Evolutionary conservation across 2,888 invertebrate genomes (phyloP).

Genomic region (Acronicta alni): DNA sequence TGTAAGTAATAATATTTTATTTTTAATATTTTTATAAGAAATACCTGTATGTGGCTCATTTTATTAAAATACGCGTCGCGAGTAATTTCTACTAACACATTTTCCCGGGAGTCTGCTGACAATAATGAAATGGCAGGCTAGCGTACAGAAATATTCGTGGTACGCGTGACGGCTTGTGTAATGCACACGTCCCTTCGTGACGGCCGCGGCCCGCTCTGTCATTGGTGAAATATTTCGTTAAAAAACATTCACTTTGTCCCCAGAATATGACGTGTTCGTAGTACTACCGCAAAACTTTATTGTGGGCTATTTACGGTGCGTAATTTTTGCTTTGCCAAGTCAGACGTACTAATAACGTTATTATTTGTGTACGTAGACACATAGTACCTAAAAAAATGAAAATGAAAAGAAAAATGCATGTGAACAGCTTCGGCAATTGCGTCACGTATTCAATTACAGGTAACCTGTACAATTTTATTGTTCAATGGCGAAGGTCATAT

Average conservation of each 20-base stretch:
- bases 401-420: neutral
- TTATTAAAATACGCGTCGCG: conserved; percentile 19
- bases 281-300: conserved; percentile 51
- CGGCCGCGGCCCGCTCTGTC: conserved; percentile 37
- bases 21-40: conserved; percentile 10
- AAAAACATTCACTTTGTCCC: conserved; percentile 58
- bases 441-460: conserved; percentile 1
- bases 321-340: conserved; percentile 40
- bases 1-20: too few species aligned
- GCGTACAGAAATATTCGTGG: conserved; percentile 58
- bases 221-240: conserved; percentile 60
- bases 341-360: neutral
- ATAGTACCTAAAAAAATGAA: too few species aligned
- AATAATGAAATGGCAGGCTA: conserved; percentile 61
- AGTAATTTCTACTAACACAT: conserved; percentile 43
- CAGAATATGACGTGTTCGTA: conserved; percentile 29
- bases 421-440: neutral
- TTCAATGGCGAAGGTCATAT: conserved; percentile 20
- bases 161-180: conserved; percentile 48
- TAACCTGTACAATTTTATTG: conserved; percentile 2
- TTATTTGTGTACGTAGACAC: too few species aligned
- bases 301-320: conserved; percentile 28
- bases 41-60: conserved; percentile 12
- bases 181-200: conserved; percentile 44
- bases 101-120: conserved; percentile 51